A percentile compares a stretch with the other conserved stretches of the same genome.
phyloP scores from a whole-genome alignment of 2,888 invertebrate genomes.

The Physocephala rufipes region DNA sequence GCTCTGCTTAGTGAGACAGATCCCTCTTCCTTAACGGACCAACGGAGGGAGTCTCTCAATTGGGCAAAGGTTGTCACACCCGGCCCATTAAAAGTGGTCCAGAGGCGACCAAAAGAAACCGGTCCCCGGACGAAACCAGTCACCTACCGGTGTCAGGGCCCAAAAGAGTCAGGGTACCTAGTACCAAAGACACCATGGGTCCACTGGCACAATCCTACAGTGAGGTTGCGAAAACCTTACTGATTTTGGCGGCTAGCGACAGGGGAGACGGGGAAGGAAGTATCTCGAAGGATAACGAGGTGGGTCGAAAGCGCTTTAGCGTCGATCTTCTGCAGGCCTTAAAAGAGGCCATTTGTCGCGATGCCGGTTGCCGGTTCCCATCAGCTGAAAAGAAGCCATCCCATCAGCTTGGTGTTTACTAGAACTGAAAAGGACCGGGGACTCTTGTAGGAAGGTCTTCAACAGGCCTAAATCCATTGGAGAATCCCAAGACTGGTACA shows the following conservation, averaged over 20 bases:
- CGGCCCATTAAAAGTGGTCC: neutral
- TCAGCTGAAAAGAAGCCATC: neutral
- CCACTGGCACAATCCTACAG: neutral
- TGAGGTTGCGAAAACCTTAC: neutral
- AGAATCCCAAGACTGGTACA: neutral
- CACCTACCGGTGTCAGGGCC: neutral
- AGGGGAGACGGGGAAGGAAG: neutral
- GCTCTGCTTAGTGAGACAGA: neutral
- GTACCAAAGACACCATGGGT: neutral
- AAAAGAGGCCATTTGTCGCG: neutral
- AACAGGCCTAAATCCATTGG: neutral
- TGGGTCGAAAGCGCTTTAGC: neutral
- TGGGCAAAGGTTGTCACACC: neutral
- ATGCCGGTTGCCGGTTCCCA: neutral
- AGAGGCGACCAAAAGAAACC: neutral
- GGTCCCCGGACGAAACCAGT: neutral
- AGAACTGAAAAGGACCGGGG: neutral
- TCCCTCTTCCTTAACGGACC: neutral
- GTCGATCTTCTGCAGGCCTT: neutral
- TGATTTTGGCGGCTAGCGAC: neutral
- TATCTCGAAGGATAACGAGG: neutral
- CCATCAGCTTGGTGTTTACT: neutral
- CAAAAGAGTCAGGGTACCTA: neutral
- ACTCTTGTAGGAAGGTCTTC: neutral
- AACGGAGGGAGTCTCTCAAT: neutral